Evolutionary conservation across 2,888 invertebrate species (phyloP), one percentile per base, ranked within the genome.

Genomic region (Myopa tessellatipennis): DNA sequence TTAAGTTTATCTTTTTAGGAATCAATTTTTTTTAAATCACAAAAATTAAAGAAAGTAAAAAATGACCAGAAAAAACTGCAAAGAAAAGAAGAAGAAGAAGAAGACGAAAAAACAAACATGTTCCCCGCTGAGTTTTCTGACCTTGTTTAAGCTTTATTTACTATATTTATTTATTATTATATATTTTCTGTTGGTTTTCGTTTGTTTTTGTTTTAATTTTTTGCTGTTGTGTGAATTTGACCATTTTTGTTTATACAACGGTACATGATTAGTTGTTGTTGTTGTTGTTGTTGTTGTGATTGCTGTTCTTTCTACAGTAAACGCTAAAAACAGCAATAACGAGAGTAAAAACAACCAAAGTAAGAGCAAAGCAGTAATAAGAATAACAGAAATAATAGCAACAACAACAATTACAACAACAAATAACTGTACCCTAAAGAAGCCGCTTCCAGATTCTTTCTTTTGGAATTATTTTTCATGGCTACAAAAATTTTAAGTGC

Each of bases 221-320:
- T 63, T 63, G 18, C 14, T 26, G 34, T 26, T 18, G 14, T 69
- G 14, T 45, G 26, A 10, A 18, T 69, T 45, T n/a, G n/a, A 4
- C 1, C 14, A 50, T 26, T 10, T 26, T 50, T 14, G 63, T 40
- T 26, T 82, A 82, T 83, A 79, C 84, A 82, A 85, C 83, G 85
- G 85, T 84, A 84, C 81, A 79, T 83, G 81, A 83, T 85, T 85
- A 85, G 85, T 84, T 84, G 85, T 82, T 78, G 80, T 18, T 78
- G 73, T 58, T 60, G 72, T 38, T 50, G 58, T 60, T 72, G 72
- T 72, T 72, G 7, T n/a, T 40, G 55, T 55, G 14, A 38, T 52
- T 50, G 3, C 34, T n/a, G n/a, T n/a, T n/a, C n/a, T n/a, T 58
- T 70, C 3, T 50, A 14, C 58, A 58, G 58, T 58, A 6, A 50